Base-by-base conservation (phyloP, 1,140 invertebrate species). In the Phocides pigmalion region DNA sequence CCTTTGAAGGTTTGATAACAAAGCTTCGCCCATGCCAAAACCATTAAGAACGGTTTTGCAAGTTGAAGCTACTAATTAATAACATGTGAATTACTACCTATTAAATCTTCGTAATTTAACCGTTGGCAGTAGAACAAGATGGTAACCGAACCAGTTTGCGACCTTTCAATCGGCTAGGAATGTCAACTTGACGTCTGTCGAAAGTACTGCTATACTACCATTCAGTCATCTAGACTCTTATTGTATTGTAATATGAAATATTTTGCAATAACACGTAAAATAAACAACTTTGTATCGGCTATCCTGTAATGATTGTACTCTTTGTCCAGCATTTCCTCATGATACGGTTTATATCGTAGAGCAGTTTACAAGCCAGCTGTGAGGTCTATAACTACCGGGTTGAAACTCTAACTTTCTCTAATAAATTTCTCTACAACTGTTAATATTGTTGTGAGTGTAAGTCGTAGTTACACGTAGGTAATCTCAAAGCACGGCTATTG, bases 131-230 rank as follows among this genome's bases (percentile, higher is more conserved):
- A 22, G 37, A 37, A 22, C 56, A 47, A 47, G 56, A 14, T 4
- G 32, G 68, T 70, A 75, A 77, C 58, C 64, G 77, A 70, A 85
- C 84, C 82, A 89, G 82, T 86, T 87, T 87, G 83, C 87, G 84
- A 89, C 87, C 87, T 89, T 89, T 87, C 87, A 83, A 81, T 85
- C 72, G 65, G 14, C 74, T 78, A 82, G 77, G 81, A 87, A 87
- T 89, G 87, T 87, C 87, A 89, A 87, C 87, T 74, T 70, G 71
- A 56, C 68, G 68, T 67, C 65, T 64, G 68, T 74, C 62, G 66
- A 80, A 75, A 75, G 77, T 77, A 82, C 74, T 64, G 77, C 72
- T 78, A 77, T 49, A 3, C 56, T 20, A 15, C 11, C 56, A 35
- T 63, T 47, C 53, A 46, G n/a, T 56, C 50, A 20, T 28, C 32